Percentiles rank a stretch among this genome's conserved stretches.
Evolutionary conservation across 2,797 vertebrate genomes (phyloP).

Genomic region (Chaunax sp.): DNA sequence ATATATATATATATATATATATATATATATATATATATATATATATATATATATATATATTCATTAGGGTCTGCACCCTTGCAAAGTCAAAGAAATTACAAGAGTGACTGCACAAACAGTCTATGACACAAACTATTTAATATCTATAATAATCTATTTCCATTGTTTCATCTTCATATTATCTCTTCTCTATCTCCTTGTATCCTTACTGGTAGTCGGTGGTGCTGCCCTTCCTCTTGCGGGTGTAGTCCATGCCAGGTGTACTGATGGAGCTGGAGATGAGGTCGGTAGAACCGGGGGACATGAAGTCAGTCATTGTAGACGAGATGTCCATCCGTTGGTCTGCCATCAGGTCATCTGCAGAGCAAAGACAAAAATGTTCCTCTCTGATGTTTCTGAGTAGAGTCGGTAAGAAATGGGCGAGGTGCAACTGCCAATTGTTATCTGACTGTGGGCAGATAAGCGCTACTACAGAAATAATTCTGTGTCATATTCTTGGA

Average conservation of each 20-base stretch:
- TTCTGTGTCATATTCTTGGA: background rate
- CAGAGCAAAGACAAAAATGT: constrained; percentile 9
- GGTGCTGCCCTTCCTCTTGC: constrained; percentile 97
- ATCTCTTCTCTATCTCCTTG: background rate
- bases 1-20: background rate
- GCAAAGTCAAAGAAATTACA: background rate
- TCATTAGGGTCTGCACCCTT: background rate
- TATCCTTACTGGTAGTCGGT: constrained; percentile 94
- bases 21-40: too few species aligned
- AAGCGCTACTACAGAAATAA: background rate
- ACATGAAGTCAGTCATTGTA: constrained; percentile 99
- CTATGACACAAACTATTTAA: too few species aligned
- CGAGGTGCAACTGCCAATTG: too few species aligned
- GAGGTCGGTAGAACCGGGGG: constrained; percentile 92
- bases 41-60: background rate
- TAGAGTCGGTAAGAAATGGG: background rate
- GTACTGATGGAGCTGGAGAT: constrained; percentile 94
- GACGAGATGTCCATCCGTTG: constrained; percentile 99
- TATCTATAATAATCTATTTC: background rate
- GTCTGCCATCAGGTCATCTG: constrained; percentile 98
- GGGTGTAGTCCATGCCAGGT: constrained; percentile 93
- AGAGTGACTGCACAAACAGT: background rate
- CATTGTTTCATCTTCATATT: background rate
- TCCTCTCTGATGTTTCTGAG: background rate
- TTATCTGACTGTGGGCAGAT: background rate